A percentile compares a stretch with the other conserved stretches of the same genome.
These are phyloP conservation scores for Enteromius unitaeniatus DNA, from an alignment of 2,797 vertebrate species.

Conservation along the genomic window DNA sequence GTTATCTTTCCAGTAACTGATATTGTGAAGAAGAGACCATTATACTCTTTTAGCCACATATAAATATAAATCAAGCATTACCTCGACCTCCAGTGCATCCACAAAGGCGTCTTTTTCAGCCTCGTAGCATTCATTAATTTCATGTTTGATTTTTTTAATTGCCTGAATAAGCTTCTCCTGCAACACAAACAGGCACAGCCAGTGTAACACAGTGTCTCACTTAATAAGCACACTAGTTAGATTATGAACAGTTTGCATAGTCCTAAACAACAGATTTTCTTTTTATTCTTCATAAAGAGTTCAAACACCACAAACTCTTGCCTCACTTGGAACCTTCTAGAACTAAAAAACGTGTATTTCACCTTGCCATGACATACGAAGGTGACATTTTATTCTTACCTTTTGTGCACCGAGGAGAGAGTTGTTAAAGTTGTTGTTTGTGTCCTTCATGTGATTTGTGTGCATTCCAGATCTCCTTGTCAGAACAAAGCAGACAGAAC, in stretches of 20 bases:
- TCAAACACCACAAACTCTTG: neutral
- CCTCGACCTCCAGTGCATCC: slow-evolving; percentile 75
- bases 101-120: slow-evolving; percentile 73
- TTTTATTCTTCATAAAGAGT: neutral
- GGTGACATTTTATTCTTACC: slow-evolving; percentile 69
- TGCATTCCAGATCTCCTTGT: slow-evolving; percentile 75
- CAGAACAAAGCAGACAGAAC: slow-evolving; percentile 49
- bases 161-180: slow-evolving; percentile 80
- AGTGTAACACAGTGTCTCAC: neutral
- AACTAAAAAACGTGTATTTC: neutral
- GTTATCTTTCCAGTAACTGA: neutral
- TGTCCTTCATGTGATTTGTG: slow-evolving; percentile 74
- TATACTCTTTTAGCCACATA: slow-evolving; percentile 1
- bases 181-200: slow-evolving; percentile 42
- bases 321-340: neutral
- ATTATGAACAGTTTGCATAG: neutral
- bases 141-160: slow-evolving; percentile 83
- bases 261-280: neutral
- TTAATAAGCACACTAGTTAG: neutral
- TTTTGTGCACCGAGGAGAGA: slow-evolving; percentile 73
- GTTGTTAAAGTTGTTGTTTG: slow-evolving; percentile 76
- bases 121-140: slow-evolving; percentile 77
- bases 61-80: slow-evolving; percentile 55
- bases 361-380: slow-evolving; percentile 24
- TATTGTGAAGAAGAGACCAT: neutral